phyloP scores from a whole-genome alignment of 2,888 invertebrate species.

The Tortrix viridana region DNA sequence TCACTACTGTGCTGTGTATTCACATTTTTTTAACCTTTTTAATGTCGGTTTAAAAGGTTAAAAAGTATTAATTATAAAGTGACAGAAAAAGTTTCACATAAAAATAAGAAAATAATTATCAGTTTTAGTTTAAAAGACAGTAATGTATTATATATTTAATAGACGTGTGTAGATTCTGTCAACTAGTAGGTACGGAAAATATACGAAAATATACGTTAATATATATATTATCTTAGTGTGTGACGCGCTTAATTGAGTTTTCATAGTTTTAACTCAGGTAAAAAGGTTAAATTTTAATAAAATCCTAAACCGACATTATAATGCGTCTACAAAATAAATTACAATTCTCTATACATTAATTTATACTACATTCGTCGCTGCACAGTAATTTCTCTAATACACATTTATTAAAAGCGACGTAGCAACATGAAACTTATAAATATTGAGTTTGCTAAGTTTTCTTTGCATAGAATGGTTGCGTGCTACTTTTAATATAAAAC shows the following conservation, averaged over 20 bases:
- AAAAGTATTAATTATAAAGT: not conserved
- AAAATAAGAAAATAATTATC: too few species aligned
- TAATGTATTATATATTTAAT: too few species aligned
- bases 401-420: constrained; percentile 50
- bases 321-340: constrained; percentile 56
- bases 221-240: too few species aligned
- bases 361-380: constrained; percentile 58
- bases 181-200: too few species aligned
- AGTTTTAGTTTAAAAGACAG: too few species aligned
- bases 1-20: constrained; percentile 81
- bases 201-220: too few species aligned
- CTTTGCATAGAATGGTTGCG: constrained; percentile 42
- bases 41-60: constrained; percentile 68
- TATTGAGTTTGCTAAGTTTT: constrained; percentile 43
- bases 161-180: too few species aligned
- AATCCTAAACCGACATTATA: constrained; percentile 73
- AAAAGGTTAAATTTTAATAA: constrained; percentile 8
- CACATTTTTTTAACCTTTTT: constrained; percentile 63
- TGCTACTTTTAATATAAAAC: constrained; percentile 26
- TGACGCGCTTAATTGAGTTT: too few species aligned
- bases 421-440: constrained; percentile 30
- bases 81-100: too few species aligned
- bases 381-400: constrained; percentile 44
- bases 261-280: not conserved
- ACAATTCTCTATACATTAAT: constrained; percentile 72